Percentiles rank a stretch among this genome's conserved stretches.
phyloP scores from a whole-genome alignment of 1,140 invertebrate species.

The Arctopsyche grandis region DNA sequence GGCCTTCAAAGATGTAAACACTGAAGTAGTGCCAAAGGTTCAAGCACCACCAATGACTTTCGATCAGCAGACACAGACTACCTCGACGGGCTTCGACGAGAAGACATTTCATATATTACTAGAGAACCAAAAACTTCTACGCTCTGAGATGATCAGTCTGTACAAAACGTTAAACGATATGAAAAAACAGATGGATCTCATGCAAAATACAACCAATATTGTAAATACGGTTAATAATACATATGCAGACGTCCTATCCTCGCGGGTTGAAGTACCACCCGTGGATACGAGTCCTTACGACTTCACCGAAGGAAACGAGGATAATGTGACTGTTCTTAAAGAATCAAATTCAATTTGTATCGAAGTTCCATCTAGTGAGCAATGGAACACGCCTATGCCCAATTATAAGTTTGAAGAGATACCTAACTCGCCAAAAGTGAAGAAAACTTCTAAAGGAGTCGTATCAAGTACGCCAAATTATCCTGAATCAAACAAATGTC shows the following conservation, averaged over 20 bases:
- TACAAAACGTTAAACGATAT: conserved; percentile 40
- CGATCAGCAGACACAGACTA: conserved; percentile 52
- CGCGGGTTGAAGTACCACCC: conserved; percentile 5
- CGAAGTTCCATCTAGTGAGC: not conserved
- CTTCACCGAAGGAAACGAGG: not conserved
- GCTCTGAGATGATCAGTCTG: conserved; percentile 39
- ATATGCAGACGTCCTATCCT: not conserved
- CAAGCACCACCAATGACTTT: conserved; percentile 49
- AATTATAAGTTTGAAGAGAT: not conserved
- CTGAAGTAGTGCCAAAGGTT: not conserved
- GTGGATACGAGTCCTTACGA: not conserved
- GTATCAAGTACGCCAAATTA: not conserved
- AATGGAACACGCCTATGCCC: not conserved
- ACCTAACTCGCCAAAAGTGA: not conserved
- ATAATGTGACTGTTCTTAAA: not conserved
- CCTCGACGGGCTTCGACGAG: conserved; percentile 9
- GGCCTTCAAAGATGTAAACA: not conserved
- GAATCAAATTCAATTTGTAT: not conserved
- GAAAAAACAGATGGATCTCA: conserved; percentile 40
- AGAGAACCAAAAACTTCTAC: conserved; percentile 41
- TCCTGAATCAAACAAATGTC: not conserved
- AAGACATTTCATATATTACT: conserved; percentile 26
- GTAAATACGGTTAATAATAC: not conserved
- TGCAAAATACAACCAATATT: conserved; percentile 28
- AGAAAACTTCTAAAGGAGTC: not conserved